Percentiles rank a stretch among this genome's conserved stretches.
phyloP scores from a whole-genome alignment of 2,888 invertebrate genomes.

The Hydropsyche betteni region DNA sequence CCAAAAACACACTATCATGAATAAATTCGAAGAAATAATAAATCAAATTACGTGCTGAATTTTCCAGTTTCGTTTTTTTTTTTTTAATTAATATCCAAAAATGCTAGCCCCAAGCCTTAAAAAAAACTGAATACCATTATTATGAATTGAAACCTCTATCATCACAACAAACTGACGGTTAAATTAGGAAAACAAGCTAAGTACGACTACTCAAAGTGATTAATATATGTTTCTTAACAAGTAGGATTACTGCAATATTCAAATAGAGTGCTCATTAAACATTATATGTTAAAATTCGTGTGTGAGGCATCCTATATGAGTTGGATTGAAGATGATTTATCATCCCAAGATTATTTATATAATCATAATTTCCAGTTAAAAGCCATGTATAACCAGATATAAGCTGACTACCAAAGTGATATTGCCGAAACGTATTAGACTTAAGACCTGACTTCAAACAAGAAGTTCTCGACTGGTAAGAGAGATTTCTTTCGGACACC shows the following conservation, averaged over 20 bases:
- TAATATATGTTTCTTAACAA: conserved; percentile 22
- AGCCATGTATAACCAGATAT: conserved; percentile 44
- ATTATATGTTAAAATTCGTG: conserved; percentile 36
- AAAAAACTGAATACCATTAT: background rate
- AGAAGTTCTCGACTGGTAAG: conserved; percentile 35
- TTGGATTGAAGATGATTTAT: conserved; percentile 37
- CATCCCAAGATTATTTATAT: conserved; percentile 29
- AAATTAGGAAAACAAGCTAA: conserved; percentile 13
- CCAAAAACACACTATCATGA: conserved; percentile 1
- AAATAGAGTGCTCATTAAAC: conserved; percentile 31
- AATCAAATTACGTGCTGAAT: background rate
- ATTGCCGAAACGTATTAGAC: conserved; percentile 40
- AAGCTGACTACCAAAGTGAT: conserved; percentile 31
- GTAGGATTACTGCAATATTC: conserved; percentile 28
- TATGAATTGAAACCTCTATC: conserved; percentile 14
- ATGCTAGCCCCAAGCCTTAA: conserved; percentile 35
- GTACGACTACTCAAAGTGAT: conserved; percentile 17
- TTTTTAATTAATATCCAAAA: background rate
- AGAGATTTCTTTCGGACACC: conserved; percentile 30
- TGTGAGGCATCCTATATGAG: conserved; percentile 43
- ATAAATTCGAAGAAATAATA: background rate
- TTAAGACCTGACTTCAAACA: conserved; percentile 40
- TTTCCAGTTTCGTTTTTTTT: background rate
- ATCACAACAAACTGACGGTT: conserved; percentile 2
- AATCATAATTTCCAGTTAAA: conserved; percentile 36